These are phyloP conservation scores for Sminthurinus signatus DNA, from an alignment of 1,140 invertebrate genomes.

Conservation along the genomic window DNA sequence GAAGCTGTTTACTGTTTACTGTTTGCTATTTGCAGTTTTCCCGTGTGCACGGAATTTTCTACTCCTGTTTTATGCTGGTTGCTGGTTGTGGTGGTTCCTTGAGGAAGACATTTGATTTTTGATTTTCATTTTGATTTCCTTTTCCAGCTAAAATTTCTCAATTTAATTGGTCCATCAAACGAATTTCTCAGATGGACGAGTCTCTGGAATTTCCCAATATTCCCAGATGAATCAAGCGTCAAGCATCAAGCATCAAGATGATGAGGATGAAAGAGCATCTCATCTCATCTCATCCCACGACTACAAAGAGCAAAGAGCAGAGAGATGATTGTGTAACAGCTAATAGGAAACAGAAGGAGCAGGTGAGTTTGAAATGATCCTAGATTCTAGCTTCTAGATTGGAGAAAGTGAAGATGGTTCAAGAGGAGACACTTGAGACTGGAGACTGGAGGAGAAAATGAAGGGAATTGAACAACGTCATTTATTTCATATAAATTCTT, in stretches of 20 bases:
- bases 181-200: slow-evolving; percentile 35
- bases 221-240: background rate
- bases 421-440: background rate
- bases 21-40: too few species aligned
- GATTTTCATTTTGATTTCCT: too few species aligned
- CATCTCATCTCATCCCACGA: too few species aligned
- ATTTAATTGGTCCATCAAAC: slow-evolving; percentile 15
- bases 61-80: too few species aligned
- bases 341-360: too few species aligned
- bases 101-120: background rate
- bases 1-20: too few species aligned
- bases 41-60: too few species aligned
- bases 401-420: too few species aligned
- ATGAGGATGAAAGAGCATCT: background rate
- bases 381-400: background rate
- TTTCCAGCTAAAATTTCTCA: background rate
- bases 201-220: slow-evolving; percentile 31
- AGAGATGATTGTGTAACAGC: too few species aligned
- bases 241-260: too few species aligned
- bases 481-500: background rate
- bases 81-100: too few species aligned
- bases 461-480: background rate
- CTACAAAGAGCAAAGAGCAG: too few species aligned
- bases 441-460: background rate
- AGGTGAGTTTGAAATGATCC: background rate